Evolutionary conservation across 2,888 invertebrate species (phyloP).

Genomic region (Netelia fuscicornis): DNA sequence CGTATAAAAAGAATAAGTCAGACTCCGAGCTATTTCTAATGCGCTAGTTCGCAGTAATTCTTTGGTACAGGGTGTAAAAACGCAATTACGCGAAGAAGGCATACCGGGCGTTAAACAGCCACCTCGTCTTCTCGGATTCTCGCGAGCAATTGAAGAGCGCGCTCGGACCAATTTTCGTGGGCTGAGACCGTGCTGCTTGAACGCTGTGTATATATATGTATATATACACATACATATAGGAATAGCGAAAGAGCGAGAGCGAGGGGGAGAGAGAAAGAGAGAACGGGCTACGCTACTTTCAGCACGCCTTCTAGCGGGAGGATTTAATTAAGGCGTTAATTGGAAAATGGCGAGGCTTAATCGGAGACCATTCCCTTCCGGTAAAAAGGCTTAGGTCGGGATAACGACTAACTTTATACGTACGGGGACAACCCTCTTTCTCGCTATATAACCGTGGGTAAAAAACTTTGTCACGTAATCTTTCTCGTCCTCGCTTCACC

Average conservation of each 20-base stretch:
- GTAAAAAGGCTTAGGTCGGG: constrained; percentile 76
- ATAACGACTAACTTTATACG: constrained; percentile 81
- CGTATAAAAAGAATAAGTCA: background rate
- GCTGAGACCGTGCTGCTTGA: constrained; percentile 29
- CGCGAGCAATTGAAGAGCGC: constrained; percentile 73
- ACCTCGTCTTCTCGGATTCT: constrained; percentile 68
- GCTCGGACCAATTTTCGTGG: constrained; percentile 65
- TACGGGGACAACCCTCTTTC: constrained; percentile 56
- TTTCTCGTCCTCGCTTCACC: too few relatives aligned
- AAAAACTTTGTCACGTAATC: background rate
- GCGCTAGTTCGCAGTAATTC: constrained; percentile 49
- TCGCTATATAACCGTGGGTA: constrained; percentile 21
- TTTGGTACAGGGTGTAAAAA: constrained; percentile 71
- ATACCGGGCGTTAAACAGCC: constrained; percentile 58
- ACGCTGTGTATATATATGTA: background rate
- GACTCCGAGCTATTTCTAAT: background rate
- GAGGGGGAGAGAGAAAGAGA: constrained; percentile 20
- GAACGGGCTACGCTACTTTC: constrained; percentile 36
- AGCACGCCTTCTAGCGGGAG: constrained; percentile 70
- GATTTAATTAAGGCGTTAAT: constrained; percentile 84
- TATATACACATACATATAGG: constrained; percentile 20
- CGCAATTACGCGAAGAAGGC: constrained; percentile 75
- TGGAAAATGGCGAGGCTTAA: constrained; percentile 84
- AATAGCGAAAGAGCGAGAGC: background rate
- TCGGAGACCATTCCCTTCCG: constrained; percentile 79